A percentile compares a stretch with the other conserved stretches of the same genome.
Conservation (phyloP, 2,888 invertebrate genomes). For the Serrognathus titanus region DNA sequence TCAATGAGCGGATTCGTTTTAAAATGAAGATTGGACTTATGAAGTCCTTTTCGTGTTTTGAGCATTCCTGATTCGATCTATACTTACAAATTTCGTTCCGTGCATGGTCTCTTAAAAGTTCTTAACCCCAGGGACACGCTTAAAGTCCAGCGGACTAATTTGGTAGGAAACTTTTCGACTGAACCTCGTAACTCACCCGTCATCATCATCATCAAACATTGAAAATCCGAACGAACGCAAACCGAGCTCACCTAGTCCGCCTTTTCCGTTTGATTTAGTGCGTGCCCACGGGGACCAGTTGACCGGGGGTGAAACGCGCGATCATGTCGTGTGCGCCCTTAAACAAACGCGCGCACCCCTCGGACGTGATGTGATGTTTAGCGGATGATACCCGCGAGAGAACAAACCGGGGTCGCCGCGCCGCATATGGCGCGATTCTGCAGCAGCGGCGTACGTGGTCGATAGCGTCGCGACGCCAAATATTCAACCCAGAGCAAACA, state of each 20-base stretch:
- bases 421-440: background rate
- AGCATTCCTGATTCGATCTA: too few relatives aligned
- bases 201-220: too few relatives aligned
- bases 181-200: too few relatives aligned
- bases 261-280: constrained; percentile 8
- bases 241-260: background rate
- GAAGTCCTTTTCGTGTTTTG: too few relatives aligned
- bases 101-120: too few relatives aligned
- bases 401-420: background rate
- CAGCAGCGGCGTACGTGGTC: background rate
- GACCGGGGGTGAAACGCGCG: constrained; percentile 7
- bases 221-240: too few relatives aligned
- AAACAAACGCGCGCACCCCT: background rate
- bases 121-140: too few relatives aligned
- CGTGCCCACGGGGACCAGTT: constrained; percentile 7
- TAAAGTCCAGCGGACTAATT: too few relatives aligned
- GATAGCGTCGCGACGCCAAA: background rate
- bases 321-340: background rate
- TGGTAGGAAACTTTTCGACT: too few relatives aligned
- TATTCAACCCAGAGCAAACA: background rate
- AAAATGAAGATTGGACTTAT: too few relatives aligned
- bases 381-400: constrained; percentile 3
- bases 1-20: too few relatives aligned
- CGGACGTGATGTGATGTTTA: constrained; percentile 1
- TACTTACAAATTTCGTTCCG: too few relatives aligned